These are phyloP conservation scores for Zaprionus bogoriensis DNA, from an alignment of 2,888 invertebrate genomes.

Conservation along the genomic window DNA sequence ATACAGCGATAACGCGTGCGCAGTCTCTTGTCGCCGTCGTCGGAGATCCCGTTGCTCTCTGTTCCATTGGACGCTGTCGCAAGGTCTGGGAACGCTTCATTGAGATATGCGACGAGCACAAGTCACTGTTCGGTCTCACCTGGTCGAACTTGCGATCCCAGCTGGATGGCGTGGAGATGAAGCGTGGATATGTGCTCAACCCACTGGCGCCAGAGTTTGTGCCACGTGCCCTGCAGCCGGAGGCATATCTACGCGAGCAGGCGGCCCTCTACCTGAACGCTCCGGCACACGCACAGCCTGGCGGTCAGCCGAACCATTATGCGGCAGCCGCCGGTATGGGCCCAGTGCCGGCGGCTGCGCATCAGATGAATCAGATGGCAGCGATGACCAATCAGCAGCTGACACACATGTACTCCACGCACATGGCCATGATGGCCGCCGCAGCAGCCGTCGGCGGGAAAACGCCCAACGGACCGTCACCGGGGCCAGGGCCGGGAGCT, in stretches of 20 bases:
- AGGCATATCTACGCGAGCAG: constrained; percentile 83
- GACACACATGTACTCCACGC: constrained; percentile 76
- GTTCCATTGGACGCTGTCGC: constrained; percentile 90
- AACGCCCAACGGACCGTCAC: constrained; percentile 58
- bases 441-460: constrained; percentile 59
- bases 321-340: constrained; percentile 61
- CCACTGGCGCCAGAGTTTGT: constrained; percentile 92
- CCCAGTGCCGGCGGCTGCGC: constrained; percentile 56
- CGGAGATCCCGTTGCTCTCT: constrained; percentile 92
- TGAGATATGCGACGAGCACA: constrained; percentile 88
- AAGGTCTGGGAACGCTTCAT: constrained; percentile 92
- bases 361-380: constrained; percentile 77
- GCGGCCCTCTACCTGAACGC: constrained; percentile 78
- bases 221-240: constrained; percentile 85
- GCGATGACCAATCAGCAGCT: constrained; percentile 74
- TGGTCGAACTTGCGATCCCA: constrained; percentile 87
- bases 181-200: constrained; percentile 90
- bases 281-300: constrained; percentile 44
- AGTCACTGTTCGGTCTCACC: constrained; percentile 88
- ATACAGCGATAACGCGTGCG: constrained; percentile 92
- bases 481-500: constrained; percentile 64
- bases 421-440: constrained; percentile 76
- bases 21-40: constrained; percentile 92
- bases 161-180: constrained; percentile 89
- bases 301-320: constrained; percentile 58